Evolutionary conservation across 37 sponge, comb jelly and placozoan genomes (phyloP).

Genomic region (Hormiphora californensis): DNA sequence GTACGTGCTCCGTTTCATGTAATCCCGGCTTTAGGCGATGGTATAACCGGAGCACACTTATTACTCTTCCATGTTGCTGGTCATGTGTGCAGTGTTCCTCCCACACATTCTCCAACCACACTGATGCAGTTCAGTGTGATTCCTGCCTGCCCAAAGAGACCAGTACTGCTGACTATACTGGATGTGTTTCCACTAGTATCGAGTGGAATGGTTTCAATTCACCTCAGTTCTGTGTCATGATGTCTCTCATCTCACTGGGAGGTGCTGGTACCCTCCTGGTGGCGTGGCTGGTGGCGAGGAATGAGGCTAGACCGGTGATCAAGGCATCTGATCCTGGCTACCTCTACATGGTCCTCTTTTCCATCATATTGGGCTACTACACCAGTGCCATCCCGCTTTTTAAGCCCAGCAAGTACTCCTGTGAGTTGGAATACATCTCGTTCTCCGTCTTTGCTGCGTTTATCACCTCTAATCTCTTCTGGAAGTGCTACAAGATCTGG

Average conservation of each 20-base stretch:
- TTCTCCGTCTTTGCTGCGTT: neutral
- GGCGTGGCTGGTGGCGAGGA: neutral
- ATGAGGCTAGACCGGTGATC: neutral
- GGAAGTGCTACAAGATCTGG: constrained; percentile 33
- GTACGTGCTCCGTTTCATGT: neutral
- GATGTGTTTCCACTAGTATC: neutral
- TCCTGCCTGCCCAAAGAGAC: neutral
- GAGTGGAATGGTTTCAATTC: neutral
- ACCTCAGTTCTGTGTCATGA: too few relatives aligned
- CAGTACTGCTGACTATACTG: neutral
- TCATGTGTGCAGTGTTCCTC: neutral
- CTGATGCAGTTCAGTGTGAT: neutral
- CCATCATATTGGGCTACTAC: neutral
- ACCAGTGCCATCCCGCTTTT: neutral
- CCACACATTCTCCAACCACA: neutral
- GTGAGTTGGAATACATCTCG: neutral
- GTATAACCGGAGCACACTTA: neutral
- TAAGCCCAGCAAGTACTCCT: neutral
- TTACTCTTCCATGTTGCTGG: constrained; percentile 21
- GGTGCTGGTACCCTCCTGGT: too few relatives aligned
- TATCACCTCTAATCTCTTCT: neutral
- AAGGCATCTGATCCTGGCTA: constrained; percentile 42
- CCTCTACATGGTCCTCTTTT: neutral
- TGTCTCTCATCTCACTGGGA: too few relatives aligned
- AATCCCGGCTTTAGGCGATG: neutral